Evolutionary conservation across 2,797 vertebrate genomes (phyloP).

Genomic region (Masticophis lateralis): DNA sequence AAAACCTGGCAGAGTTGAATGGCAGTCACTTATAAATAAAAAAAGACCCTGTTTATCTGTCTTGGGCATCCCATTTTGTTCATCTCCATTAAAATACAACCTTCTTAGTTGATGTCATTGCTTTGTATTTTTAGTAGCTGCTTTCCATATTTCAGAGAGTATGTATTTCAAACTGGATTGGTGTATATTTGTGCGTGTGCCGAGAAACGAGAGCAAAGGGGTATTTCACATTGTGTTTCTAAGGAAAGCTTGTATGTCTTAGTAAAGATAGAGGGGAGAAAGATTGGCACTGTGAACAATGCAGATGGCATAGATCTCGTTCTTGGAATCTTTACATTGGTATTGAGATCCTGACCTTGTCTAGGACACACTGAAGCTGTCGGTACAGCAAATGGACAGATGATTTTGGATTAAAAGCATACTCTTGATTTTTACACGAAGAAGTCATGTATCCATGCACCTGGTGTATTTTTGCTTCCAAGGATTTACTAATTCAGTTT

Average conservation of each 20-base stretch:
- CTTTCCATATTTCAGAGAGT: constrained; percentile 10
- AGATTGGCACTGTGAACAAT: constrained; percentile 10
- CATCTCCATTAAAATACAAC: constrained; percentile 45
- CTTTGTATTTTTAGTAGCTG: constrained; percentile 53
- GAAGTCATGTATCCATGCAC: constrained; percentile 1
- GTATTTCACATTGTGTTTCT: constrained; percentile 7
- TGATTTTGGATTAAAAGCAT: constrained; percentile 62
- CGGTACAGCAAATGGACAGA: constrained; percentile 49
- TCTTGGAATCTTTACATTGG: constrained; percentile 47
- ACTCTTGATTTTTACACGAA: constrained; percentile 15
- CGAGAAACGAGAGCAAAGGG: neutral
- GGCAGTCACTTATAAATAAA: constrained; percentile 1
- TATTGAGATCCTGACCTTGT: constrained; percentile 71
- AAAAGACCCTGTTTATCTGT: constrained; percentile 10
- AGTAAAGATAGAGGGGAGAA: constrained; percentile 10
- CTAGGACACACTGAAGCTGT: constrained; percentile 65
- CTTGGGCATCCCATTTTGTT: constrained; percentile 35
- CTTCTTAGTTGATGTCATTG: constrained; percentile 39
- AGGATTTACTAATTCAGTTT: neutral
- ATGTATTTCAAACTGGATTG: constrained; percentile 39
- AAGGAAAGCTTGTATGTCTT: constrained; percentile 21
- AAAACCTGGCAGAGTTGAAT: neutral
- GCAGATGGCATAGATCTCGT: constrained; percentile 48
- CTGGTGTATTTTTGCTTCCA: neutral
- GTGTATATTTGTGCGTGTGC: constrained; percentile 4